phyloP scores from a whole-genome alignment of 2,797 vertebrate species.

The Craterocephalus amniculus region DNA sequence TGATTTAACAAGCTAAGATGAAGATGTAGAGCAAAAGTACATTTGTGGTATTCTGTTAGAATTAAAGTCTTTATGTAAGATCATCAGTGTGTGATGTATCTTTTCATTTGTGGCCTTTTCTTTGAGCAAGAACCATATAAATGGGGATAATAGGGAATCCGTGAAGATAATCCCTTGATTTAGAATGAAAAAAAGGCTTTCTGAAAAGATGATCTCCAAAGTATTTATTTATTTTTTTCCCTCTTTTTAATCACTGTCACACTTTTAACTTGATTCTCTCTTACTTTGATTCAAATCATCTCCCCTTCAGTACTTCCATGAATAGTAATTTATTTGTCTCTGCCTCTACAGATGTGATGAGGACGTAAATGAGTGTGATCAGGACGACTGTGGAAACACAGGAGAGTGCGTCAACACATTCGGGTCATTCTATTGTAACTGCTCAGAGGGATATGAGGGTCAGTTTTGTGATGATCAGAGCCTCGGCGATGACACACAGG shows the following conservation, averaged over 20 bases:
- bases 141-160: conserved; percentile 24
- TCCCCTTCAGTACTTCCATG: background rate
- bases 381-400: conserved; percentile 86
- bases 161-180: conserved; percentile 40
- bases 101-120: conserved; percentile 15
- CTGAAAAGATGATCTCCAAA: conserved; percentile 36
- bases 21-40: conserved; percentile 24
- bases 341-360: conserved; percentile 87
- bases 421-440: conserved; percentile 94
- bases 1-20: conserved; percentile 43
- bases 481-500: conserved; percentile 75
- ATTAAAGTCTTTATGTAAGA: conserved; percentile 12
- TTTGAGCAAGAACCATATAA: conserved; percentile 34
- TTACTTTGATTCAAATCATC: conserved; percentile 35
- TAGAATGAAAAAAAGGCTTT: conserved; percentile 27
- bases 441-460: conserved; percentile 89
- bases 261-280: conserved; percentile 33
- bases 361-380: conserved; percentile 92
- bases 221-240: conserved; percentile 25
- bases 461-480: conserved; percentile 86
- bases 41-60: conserved; percentile 9
- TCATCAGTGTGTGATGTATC: background rate
- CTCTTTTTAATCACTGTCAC: conserved; percentile 26
- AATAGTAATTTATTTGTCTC: conserved; percentile 19
- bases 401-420: conserved; percentile 91